Conservation (phyloP, 2,113 vertebrate genomes). For the Cairina moschata region DNA sequence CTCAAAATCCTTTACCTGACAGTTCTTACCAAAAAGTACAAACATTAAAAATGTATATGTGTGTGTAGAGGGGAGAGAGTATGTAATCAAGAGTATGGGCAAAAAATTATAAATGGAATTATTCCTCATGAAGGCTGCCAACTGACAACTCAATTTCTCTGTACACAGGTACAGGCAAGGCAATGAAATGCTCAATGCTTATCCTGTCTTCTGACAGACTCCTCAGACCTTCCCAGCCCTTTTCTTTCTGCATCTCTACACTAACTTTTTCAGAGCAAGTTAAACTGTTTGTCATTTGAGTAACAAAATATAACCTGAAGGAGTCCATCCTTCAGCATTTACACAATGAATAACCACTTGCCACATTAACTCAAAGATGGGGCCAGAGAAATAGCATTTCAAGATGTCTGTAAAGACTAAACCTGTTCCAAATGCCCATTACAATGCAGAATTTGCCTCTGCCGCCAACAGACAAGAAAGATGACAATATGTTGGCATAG, state of each 20-base stretch:
- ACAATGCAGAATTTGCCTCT: neutral
- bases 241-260: neutral
- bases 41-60: neutral
- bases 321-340: neutral
- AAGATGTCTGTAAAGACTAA: neutral
- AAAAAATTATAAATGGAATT: neutral
- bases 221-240: neutral
- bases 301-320: neutral
- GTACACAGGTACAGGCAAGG: neutral
- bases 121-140: neutral
- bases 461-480: constrained; percentile 79
- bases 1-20: neutral
- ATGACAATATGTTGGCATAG: constrained; percentile 85
- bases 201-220: rapidly evolving
- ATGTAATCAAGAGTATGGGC: neutral
- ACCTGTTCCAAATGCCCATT: neutral
- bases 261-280: neutral
- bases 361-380: neutral
- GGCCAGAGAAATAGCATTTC: neutral
- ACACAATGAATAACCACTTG: neutral
- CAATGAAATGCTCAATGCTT: neutral
- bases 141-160: neutral
- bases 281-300: rapidly evolving
- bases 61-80: neutral
- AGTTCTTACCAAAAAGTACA: neutral